These are phyloP conservation scores for Campoplex nolae DNA, from an alignment of 2,888 invertebrate genomes.

Conservation along the genomic window DNA sequence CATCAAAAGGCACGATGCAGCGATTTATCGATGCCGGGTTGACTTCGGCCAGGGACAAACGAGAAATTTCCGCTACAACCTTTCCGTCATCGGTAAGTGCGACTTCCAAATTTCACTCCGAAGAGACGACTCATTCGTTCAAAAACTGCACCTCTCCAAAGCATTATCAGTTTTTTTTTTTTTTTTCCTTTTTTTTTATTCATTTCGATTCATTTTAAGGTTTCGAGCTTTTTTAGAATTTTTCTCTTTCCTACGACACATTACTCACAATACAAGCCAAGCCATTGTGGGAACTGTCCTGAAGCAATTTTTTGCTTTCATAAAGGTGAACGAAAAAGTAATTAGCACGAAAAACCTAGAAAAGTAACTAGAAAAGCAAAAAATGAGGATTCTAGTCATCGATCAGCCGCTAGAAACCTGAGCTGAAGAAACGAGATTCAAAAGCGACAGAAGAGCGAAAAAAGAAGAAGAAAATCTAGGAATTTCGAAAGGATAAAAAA, in stretches of 20 bases:
- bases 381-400: not conserved
- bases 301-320: not conserved
- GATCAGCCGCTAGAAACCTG: not conserved
- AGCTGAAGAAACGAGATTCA: not conserved
- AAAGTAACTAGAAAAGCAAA: not conserved
- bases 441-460: conserved; percentile 54
- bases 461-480: conserved; percentile 49
- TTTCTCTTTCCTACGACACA: not conserved
- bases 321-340: not conserved
- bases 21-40: conserved; percentile 95
- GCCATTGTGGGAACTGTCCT: not conserved
- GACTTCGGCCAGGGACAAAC: conserved; percentile 96
- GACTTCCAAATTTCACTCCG: not conserved
- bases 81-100: conserved; percentile 94
- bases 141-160: not conserved
- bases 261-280: not conserved
- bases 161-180: too few species aligned
- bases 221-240: not conserved
- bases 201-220: too few species aligned
- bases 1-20: conserved; percentile 94
- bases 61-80: conserved; percentile 94
- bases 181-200: too few species aligned
- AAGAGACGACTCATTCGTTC: not conserved
- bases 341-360: not conserved
- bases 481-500: conserved; percentile 54